A percentile compares a stretch with the other conserved stretches of the same genome.
These are phyloP conservation scores for Anseranas semipalmata DNA, from an alignment of 2,113 vertebrate species.

Conservation along the genomic window DNA sequence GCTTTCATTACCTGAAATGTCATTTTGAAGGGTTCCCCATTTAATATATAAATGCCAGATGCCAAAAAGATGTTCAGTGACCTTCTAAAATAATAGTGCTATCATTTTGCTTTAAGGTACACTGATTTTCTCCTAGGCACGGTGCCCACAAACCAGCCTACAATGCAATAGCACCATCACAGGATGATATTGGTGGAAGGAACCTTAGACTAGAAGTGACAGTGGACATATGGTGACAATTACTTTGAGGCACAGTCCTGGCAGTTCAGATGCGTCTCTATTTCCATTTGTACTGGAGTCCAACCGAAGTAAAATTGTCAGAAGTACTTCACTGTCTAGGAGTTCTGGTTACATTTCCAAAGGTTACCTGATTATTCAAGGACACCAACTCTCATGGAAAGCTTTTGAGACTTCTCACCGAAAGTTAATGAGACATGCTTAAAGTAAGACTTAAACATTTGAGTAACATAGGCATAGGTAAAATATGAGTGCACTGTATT, in stretches of 20 bases:
- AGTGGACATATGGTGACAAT: background rate
- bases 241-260: background rate
- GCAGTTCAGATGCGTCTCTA: background rate
- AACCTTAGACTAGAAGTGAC: background rate
- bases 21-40: constrained; percentile 9
- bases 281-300: background rate
- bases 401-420: background rate
- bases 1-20: constrained; percentile 32
- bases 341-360: background rate
- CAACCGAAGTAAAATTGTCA: background rate
- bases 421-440: background rate
- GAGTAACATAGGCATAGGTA: background rate
- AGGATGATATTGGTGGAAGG: background rate
- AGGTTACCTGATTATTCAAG: background rate
- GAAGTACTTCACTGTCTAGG: background rate
- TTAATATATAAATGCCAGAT: constrained; percentile 50
- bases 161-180: fast-evolving
- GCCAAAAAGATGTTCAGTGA: constrained; percentile 34
- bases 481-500: fast-evolving
- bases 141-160: background rate
- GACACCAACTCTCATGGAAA: background rate
- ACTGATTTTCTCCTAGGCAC: background rate
- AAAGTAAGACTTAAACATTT: background rate
- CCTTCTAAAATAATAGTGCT: constrained; percentile 2
- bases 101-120: background rate